Evolutionary conservation across 2,888 invertebrate species (phyloP).

Genomic region (Agrypnus murinus): DNA sequence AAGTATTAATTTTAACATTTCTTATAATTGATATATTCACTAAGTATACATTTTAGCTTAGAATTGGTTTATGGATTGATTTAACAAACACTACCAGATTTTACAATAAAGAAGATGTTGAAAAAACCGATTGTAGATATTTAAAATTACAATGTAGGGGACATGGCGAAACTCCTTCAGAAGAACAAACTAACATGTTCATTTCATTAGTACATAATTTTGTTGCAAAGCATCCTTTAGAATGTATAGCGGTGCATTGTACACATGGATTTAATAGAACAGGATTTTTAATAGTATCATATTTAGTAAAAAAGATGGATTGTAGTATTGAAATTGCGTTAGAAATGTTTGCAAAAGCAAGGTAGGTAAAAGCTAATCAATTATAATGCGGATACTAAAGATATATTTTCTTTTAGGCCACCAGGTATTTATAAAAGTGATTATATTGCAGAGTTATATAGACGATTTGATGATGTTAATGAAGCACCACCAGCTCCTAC

Average conservation of each 20-base stretch:
- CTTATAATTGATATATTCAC: background rate
- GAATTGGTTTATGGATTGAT: slow-evolving; percentile 96
- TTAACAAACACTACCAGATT: slow-evolving; percentile 96
- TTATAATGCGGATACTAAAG: too few species aligned
- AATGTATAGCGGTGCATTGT: slow-evolving; percentile 90
- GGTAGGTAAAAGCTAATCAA: slow-evolving; percentile 73
- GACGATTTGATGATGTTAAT: slow-evolving; percentile 84
- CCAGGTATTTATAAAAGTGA: slow-evolving; percentile 99
- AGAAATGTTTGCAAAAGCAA: slow-evolving; percentile 81
- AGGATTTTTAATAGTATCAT: slow-evolving; percentile 95
- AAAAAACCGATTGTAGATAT: slow-evolving; percentile 85
- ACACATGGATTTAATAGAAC: slow-evolving; percentile 99
- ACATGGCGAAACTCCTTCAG: slow-evolving; percentile 93
- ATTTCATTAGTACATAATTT: slow-evolving; percentile 87
- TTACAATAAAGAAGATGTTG: slow-evolving; percentile 89
- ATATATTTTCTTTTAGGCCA: slow-evolving; percentile 81
- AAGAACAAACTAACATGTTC: slow-evolving; percentile 89
- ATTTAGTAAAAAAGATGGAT: slow-evolving; percentile 88
- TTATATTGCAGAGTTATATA: slow-evolving; percentile 91
- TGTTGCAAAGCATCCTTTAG: slow-evolving; percentile 85
- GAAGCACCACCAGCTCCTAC: slow-evolving; percentile 83
- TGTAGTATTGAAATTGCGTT: slow-evolving; percentile 91
- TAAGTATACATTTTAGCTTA: slow-evolving; percentile 75
- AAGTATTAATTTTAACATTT: too few species aligned
- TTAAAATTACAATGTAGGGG: slow-evolving; percentile 92